Conservation (phyloP, 2,888 invertebrate species). For the Petrolisthes manimaculis region DNA sequence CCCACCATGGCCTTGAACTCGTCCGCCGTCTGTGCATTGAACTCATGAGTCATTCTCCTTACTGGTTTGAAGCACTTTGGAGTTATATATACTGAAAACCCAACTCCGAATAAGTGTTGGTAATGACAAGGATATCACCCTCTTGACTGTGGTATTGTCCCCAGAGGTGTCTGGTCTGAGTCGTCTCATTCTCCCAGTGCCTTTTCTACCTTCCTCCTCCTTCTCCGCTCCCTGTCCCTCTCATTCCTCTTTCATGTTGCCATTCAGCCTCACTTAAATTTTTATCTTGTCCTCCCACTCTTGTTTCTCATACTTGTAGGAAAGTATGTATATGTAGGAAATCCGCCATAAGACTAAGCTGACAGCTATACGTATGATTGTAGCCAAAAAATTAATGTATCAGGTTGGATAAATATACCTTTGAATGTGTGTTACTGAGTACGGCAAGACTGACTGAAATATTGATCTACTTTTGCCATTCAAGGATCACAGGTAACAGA, state of each 20-base stretch:
- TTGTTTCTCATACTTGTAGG: background rate
- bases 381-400: background rate
- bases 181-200: too few relatives aligned
- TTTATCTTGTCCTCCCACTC: background rate
- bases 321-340: background rate
- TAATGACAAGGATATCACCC: background rate
- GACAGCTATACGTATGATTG: too few relatives aligned
- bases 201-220: background rate
- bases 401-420: background rate
- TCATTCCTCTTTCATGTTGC: background rate
- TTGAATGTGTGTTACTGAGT: background rate
- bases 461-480: constrained; percentile 16
- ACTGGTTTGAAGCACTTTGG: too few relatives aligned
- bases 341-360: background rate
- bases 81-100: background rate
- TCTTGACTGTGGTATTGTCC: background rate
- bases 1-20: constrained; percentile 2
- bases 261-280: background rate
- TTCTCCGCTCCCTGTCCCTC: background rate
- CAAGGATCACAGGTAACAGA: background rate
- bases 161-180: background rate
- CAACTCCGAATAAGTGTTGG: background rate
- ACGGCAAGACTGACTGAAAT: constrained; percentile 18
- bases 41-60: background rate
- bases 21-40: background rate